Percentiles rank a stretch among this genome's conserved stretches.
phyloP scores from a whole-genome alignment of 2,797 vertebrate genomes.

The Scolopax bukidnonensis region DNA sequence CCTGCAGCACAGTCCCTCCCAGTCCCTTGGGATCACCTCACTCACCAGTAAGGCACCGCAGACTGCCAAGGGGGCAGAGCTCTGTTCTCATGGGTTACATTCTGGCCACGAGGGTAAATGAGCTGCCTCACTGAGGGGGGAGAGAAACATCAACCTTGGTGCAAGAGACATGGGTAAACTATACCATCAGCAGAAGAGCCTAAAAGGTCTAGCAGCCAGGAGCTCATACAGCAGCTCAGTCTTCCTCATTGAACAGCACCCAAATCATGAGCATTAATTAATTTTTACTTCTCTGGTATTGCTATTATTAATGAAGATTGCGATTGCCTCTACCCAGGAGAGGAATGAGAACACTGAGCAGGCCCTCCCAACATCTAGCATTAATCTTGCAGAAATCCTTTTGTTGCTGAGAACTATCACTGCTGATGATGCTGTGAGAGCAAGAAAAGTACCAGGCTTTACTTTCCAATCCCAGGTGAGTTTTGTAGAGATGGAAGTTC shows the following conservation, averaged over 20 bases:
- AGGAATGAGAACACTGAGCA: neutral
- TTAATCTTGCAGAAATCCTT: neutral
- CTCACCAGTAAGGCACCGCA: neutral
- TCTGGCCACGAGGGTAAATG: neutral
- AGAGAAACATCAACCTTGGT: neutral
- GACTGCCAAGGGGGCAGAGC: neutral
- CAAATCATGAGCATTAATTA: neutral
- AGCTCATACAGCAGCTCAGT: neutral
- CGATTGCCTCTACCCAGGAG: neutral
- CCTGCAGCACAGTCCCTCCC: neutral
- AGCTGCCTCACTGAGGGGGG: neutral
- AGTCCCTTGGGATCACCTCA: neutral
- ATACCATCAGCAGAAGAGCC: neutral
- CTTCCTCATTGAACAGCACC: neutral
- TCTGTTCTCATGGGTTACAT: neutral
- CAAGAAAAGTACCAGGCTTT: conserved; percentile 7
- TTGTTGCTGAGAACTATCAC: neutral
- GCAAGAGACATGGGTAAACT: neutral
- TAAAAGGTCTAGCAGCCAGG: neutral
- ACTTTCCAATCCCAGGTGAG: neutral
- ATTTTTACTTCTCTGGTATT: neutral
- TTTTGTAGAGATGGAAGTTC: neutral
- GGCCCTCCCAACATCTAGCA: neutral
- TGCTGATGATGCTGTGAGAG: neutral
- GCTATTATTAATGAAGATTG: neutral